Evolutionary conservation across 2,888 invertebrate genomes (phyloP).

Genomic region (Aromia moschata): DNA sequence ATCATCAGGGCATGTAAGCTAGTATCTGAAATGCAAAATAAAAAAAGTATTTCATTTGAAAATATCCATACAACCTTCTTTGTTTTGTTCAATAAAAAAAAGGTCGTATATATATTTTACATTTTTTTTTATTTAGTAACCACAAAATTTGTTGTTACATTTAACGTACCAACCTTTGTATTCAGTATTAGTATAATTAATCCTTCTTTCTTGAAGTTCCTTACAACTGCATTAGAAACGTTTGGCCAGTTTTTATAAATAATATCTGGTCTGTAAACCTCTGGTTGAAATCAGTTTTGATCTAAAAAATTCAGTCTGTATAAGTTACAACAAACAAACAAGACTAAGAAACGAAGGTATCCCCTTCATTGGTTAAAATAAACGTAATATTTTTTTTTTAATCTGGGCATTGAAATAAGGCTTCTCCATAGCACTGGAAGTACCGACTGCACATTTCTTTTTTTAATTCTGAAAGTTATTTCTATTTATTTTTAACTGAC

Average conservation of each 20-base stretch:
- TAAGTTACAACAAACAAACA: neutral
- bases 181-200: neutral
- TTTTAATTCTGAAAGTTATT: too few relatives aligned
- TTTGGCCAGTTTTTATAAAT: slow-evolving; percentile 19
- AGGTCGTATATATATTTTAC: neutral
- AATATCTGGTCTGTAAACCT: slow-evolving; percentile 9
- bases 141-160: neutral
- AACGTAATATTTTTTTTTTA: too few relatives aligned
- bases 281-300: slow-evolving; percentile 21
- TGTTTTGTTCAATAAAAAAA: neutral
- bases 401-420: too few relatives aligned
- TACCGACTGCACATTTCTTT: too few relatives aligned
- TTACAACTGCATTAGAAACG: slow-evolving; percentile 7
- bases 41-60: neutral
- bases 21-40: slow-evolving; percentile 15
- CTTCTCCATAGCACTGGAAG: too few relatives aligned
- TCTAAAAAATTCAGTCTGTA: slow-evolving; percentile 17
- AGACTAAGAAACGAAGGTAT: neutral
- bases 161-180: slow-evolving; percentile 3
- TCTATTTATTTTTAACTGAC: too few relatives aligned
- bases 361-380: too few relatives aligned
- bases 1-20: slow-evolving; percentile 9
- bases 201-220: slow-evolving; percentile 9
- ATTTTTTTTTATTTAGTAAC: neutral
- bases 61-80: too few relatives aligned